Evolutionary conservation across 2,888 invertebrate species (phyloP), one percentile per base, ranked within the genome.

Genomic region (Cecidostiba fungosa): DNA sequence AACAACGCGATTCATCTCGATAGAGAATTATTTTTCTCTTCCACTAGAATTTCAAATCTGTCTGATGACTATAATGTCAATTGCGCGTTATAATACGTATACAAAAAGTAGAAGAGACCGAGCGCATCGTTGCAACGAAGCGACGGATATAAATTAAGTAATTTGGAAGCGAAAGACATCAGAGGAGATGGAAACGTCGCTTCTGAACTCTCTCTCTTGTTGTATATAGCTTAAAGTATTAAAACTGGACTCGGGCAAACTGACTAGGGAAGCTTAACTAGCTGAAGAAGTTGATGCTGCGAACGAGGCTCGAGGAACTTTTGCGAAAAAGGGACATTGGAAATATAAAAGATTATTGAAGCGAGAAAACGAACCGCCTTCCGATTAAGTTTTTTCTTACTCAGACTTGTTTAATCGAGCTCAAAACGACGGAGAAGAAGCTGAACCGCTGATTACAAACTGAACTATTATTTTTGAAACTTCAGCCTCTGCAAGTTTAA

Each of bases 151-250:
- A 77, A 74, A 77, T 77, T 69, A 54, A 70, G 26, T 70, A 70
- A 82, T 76, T 83, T 29, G 2, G 16, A 83, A 54, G 54, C 59
- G 59, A 72, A n/a, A 19, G 74, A 50, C 43, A 69, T 26, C 43
- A n/a, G n/a, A 3, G 26, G n/a, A 23, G 69, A 83, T 76, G 77
- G 54, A 77, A 83, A 77, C 50, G 43, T 43, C 19, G 70, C 29
- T 77, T 77, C 32, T 77, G 77, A 83, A 43, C 43, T 77, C 77
- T 83, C 43, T 77, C 77, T 83, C 77, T 83, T 39, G 54, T 59
- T 59, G 54, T 23, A n/a, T 19, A 19, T n/a, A 77, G 82, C 77
- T 83, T 77, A 77, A 83, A 83, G 82, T 77, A 77, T 83, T 83
- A 83, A n/a, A 83, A 83, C 77, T 77, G 54, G 69, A 70, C 76